Percentiles rank a stretch among this genome's conserved stretches.
Evolutionary conservation across 2,797 vertebrate genomes (phyloP).

Genomic region (Myotis myotis): DNA sequence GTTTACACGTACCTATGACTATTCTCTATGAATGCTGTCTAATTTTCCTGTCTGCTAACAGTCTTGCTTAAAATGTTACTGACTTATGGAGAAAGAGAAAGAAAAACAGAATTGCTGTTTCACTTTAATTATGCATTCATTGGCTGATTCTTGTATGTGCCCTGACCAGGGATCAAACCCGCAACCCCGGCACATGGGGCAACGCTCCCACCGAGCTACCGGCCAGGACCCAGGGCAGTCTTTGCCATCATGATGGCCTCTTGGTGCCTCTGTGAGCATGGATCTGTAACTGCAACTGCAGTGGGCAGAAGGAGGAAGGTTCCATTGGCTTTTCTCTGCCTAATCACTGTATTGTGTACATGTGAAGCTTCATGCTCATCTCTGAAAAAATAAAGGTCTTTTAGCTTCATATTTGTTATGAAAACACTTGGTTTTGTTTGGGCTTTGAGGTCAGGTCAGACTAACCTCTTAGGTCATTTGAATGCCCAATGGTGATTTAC

Average conservation of each 20-base stretch:
- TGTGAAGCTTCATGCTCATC: slow-evolving; percentile 32
- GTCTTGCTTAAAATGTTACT: background rate
- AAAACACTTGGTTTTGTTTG: slow-evolving; percentile 9
- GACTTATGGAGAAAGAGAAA: background rate
- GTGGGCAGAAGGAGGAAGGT: background rate
- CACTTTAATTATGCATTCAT: background rate
- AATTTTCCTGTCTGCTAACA: background rate
- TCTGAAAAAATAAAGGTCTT: slow-evolving; percentile 20
- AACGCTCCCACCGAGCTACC: background rate
- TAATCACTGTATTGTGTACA: background rate
- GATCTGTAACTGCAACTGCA: background rate
- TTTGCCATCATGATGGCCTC: background rate
- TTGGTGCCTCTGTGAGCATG: background rate
- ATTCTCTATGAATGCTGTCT: background rate
- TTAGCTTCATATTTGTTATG: slow-evolving; percentile 5
- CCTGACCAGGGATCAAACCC: background rate
- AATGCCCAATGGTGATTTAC: background rate
- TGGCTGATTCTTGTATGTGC: background rate
- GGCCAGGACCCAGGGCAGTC: background rate
- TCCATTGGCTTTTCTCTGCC: background rate
- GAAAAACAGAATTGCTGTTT: background rate
- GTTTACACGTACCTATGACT: background rate
- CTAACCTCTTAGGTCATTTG: background rate
- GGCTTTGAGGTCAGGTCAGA: background rate
- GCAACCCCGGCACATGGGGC: background rate